Conservation (phyloP, 2,113 vertebrate species). For the Triplophysa rosa region DNA sequence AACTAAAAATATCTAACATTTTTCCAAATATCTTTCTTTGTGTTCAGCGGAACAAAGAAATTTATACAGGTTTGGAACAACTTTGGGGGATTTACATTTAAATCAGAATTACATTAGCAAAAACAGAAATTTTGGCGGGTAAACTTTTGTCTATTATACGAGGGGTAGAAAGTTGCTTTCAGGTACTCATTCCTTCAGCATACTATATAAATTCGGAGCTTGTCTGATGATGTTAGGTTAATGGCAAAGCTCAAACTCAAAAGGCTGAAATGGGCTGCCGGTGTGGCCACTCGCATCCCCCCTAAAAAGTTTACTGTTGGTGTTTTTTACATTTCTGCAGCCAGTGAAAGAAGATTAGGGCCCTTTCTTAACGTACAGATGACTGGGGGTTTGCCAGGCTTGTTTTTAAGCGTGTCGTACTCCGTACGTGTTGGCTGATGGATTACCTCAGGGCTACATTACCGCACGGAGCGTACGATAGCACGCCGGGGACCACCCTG, state of each 20-base stretch:
- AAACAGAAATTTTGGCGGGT: too few relatives aligned
- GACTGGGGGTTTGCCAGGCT: conserved; percentile 10
- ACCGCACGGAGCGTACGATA: conserved; percentile 35
- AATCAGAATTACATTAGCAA: too few relatives aligned
- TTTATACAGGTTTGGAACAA: too few relatives aligned
- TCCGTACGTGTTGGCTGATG: conserved; percentile 37
- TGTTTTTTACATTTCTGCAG: conserved; percentile 20
- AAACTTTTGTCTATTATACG: too few relatives aligned
- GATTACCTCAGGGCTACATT: conserved; percentile 50
- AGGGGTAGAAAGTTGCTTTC: conserved; percentile 17
- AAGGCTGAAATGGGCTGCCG: conserved; percentile 26
- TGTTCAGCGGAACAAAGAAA: too few relatives aligned
- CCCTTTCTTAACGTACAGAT: conserved; percentile 3
- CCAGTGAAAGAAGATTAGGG: conserved; percentile 21
- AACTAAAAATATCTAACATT: too few relatives aligned
- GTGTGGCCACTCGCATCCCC: conserved; percentile 7
- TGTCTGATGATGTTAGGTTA: conserved; percentile 43
- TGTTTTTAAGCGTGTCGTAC: conserved; percentile 19
- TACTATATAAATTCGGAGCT: conserved; percentile 48
- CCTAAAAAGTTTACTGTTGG: conserved; percentile 33
- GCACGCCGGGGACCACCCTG: conserved; percentile 54
- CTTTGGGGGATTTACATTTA: too few relatives aligned
- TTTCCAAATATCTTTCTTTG: too few relatives aligned
- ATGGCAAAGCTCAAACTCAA: conserved; percentile 41
- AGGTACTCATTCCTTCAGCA: conserved; percentile 15